Evolutionary conservation across 2,888 invertebrate genomes (phyloP).

Genomic region (Hypercompe scribonia): DNA sequence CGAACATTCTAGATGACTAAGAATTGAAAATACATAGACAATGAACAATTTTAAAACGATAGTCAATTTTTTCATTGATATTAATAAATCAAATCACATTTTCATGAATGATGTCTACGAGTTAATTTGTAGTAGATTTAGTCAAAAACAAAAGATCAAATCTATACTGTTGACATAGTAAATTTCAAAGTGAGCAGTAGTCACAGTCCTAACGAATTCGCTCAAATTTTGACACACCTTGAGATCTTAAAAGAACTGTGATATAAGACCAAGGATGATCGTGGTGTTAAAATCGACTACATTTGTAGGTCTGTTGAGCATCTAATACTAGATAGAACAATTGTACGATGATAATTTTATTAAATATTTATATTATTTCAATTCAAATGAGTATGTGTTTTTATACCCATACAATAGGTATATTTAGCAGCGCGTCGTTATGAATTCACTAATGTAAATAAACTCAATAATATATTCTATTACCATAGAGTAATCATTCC

Average conservation of each 20-base stretch:
- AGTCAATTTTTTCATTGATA: neutral
- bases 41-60: neutral
- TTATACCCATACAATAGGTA: neutral
- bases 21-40: neutral
- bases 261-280: neutral
- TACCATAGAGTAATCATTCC: too few relatives aligned
- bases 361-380: neutral
- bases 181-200: neutral
- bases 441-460: too few relatives aligned
- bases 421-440: neutral
- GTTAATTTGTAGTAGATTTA: neutral
- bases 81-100: neutral
- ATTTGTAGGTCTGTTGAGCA: neutral
- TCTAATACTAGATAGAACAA: slow-evolving; percentile 6
- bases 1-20: neutral
- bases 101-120: neutral
- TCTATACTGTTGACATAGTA: slow-evolving; percentile 2
- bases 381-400: neutral
- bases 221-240: neutral
- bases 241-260: slow-evolving; percentile 6
- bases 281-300: neutral
- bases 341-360: neutral
- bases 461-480: too few relatives aligned
- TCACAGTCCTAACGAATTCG: neutral
- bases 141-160: neutral